A percentile compares a stretch with the other conserved stretches of the same genome.
Evolutionary conservation across 2,888 invertebrate species (phyloP).

Genomic region (Operophtera brumata): DNA sequence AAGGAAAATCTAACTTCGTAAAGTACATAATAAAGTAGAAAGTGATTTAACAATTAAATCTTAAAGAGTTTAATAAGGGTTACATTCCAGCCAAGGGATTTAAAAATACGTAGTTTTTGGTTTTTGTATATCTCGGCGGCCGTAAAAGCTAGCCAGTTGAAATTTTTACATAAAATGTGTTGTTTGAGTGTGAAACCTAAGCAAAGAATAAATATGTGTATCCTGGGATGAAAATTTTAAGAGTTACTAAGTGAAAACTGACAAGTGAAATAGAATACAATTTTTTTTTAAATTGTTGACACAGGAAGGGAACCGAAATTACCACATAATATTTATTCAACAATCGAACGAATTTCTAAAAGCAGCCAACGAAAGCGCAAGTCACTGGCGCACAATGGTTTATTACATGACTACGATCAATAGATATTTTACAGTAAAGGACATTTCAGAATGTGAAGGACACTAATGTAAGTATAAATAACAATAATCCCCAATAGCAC

Average conservation of each 20-base stretch:
- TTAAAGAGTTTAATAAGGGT: not conserved
- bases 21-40: not conserved
- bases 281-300: slow-evolving; percentile 9
- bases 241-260: no score
- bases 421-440: not conserved
- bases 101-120: not conserved
- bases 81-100: not conserved
- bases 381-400: slow-evolving; percentile 33
- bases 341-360: slow-evolving; percentile 29
- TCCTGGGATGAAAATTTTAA: no score
- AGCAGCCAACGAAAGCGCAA: slow-evolving; percentile 42
- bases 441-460: not conserved
- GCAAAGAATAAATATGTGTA: no score
- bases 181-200: no score
- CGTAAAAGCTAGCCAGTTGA: no score
- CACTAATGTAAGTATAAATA: not conserved
- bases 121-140: no score
- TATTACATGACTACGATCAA: slow-evolving; percentile 2
- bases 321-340: slow-evolving; percentile 37
- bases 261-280: no score
- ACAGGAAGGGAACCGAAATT: slow-evolving; percentile 34
- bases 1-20: not conserved
- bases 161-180: no score
- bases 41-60: not conserved
- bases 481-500: not conserved